Percentiles rank a stretch among this genome's conserved stretches.
Evolutionary conservation across 2,888 invertebrate species (phyloP).

Genomic region (Eutolmus rufibarbis): DNA sequence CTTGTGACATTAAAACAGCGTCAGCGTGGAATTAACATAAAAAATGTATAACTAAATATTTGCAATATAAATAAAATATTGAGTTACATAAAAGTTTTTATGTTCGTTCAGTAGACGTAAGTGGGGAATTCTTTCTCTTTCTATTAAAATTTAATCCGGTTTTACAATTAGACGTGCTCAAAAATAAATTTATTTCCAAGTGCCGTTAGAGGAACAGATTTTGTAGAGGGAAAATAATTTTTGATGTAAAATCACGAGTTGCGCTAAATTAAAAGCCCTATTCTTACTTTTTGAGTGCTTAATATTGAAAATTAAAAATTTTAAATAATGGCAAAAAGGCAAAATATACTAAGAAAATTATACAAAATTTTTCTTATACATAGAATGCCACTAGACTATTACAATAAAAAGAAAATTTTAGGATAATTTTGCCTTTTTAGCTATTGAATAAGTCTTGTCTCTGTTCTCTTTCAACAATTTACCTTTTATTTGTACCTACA

Average conservation of each 20-base stretch:
- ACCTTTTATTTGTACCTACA: background rate
- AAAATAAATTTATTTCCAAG: background rate
- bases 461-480: background rate
- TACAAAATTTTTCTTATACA: background rate
- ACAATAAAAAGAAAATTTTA: background rate
- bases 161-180: background rate
- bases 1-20: too few species aligned
- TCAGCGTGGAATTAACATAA: too few species aligned
- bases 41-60: too few species aligned
- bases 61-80: too few species aligned
- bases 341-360: background rate
- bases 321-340: background rate
- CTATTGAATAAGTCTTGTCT: background rate
- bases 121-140: too few species aligned
- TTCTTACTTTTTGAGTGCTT: background rate
- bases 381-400: background rate
- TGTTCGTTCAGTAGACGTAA: too few species aligned
- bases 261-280: background rate
- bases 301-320: background rate
- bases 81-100: background rate
- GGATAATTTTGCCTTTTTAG: background rate
- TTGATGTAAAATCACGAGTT: background rate
- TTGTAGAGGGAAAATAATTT: background rate
- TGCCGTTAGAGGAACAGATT: background rate
- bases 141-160: too few species aligned